Evolutionary conservation across 2,113 vertebrate genomes (phyloP).

Genomic region (Mungos mungo): DNA sequence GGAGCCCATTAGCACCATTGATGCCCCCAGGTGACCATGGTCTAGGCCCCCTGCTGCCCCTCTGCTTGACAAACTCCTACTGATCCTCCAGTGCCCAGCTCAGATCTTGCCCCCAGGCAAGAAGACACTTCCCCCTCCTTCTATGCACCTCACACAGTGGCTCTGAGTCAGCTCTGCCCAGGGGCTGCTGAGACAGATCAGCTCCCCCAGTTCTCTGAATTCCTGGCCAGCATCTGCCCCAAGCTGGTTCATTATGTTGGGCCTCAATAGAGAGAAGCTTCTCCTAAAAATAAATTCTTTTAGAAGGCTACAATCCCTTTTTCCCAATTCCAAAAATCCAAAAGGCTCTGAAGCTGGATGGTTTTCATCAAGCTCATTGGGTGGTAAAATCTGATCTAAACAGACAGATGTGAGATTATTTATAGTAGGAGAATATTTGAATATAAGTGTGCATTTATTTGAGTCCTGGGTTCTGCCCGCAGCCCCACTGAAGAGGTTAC

Average conservation of each 20-base stretch:
- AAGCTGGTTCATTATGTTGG: background rate
- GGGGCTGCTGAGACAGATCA: background rate
- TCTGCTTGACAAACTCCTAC: background rate
- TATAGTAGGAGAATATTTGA: background rate
- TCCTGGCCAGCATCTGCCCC: background rate
- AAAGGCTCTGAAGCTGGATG: background rate
- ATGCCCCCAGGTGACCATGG: background rate
- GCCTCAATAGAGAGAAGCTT: background rate
- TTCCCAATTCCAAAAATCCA: background rate
- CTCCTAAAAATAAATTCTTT: slow-evolving; percentile 46
- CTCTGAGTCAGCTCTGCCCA: background rate
- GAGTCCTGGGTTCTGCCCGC: background rate
- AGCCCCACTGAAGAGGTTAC: background rate
- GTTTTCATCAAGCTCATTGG: background rate
- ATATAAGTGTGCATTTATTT: background rate
- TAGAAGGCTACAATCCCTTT: background rate
- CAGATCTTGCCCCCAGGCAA: background rate
- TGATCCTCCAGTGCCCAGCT: background rate
- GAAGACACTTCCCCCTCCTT: background rate
- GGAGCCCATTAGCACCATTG: background rate
- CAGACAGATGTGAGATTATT: background rate
- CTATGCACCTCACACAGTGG: background rate
- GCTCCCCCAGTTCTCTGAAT: background rate
- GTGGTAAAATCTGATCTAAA: slow-evolving; percentile 19
- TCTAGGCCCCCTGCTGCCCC: background rate